phyloP scores from a whole-genome alignment of 2,888 invertebrate species.

The Heliconius erato region DNA sequence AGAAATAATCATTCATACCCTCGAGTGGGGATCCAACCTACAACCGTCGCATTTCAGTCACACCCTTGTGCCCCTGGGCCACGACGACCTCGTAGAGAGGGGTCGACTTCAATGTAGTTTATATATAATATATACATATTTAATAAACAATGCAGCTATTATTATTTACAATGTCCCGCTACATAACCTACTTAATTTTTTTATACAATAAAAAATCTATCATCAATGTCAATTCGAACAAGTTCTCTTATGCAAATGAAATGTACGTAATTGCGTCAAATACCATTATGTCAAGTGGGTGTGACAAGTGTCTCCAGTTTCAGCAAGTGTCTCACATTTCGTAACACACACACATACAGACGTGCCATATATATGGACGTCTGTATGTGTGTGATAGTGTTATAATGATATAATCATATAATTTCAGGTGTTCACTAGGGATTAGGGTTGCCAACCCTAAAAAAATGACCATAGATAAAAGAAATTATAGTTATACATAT shows the following conservation, averaged over 20 bases:
- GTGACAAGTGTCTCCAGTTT: conserved; percentile 54
- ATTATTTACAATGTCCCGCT: not conserved
- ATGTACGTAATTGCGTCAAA: conserved; percentile 40
- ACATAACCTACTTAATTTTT: not conserved
- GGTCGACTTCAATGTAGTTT: too few relatives aligned
- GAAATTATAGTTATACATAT: not conserved
- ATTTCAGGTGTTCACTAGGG: not conserved
- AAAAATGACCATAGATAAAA: not conserved
- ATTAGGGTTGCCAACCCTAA: conserved; percentile 41
- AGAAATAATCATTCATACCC: too few relatives aligned
- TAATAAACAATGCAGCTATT: not conserved
- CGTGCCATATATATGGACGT: not conserved
- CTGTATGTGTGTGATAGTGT: conserved; percentile 41
- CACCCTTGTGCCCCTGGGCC: too few relatives aligned
- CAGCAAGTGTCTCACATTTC: conserved; percentile 53
- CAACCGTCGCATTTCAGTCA: too few relatives aligned
- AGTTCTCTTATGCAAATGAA: conserved; percentile 38
- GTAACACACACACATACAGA: conserved; percentile 34
- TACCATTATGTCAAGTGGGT: conserved; percentile 48
- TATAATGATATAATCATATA: not conserved
- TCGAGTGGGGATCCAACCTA: too few relatives aligned
- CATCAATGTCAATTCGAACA: conserved; percentile 11
- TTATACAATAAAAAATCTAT: not conserved
- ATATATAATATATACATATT: not conserved
- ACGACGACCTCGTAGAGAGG: not conserved